Percentiles rank a stretch among this genome's conserved stretches.
phyloP scores from a whole-genome alignment of 2,888 invertebrate genomes.

The Drosophila subquinaria region DNA sequence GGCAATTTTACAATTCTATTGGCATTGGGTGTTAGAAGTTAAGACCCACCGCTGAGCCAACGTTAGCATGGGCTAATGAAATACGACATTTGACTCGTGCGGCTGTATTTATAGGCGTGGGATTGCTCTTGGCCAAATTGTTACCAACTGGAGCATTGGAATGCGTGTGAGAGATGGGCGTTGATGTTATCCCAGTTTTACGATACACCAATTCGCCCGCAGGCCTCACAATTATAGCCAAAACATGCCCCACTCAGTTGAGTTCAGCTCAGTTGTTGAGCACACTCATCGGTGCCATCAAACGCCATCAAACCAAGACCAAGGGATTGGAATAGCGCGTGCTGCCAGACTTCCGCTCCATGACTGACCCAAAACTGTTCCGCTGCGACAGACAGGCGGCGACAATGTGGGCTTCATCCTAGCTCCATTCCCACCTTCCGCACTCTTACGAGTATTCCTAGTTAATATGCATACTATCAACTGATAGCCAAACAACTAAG shows the following conservation, averaged over 20 bases:
- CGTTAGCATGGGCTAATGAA: conserved; percentile 76
- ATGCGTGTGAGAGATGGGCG: conserved; percentile 33
- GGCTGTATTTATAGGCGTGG: conserved; percentile 76
- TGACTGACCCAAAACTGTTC: conserved; percentile 50
- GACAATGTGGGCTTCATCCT: conserved; percentile 36
- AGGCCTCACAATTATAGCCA: conserved; percentile 14
- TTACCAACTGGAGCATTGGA: conserved; percentile 44
- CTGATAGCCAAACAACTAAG: conserved; percentile 51
- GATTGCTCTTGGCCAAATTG: conserved; percentile 68
- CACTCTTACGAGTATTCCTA: conserved; percentile 40
- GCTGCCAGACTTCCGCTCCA: conserved; percentile 68
- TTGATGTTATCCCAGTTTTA: conserved; percentile 41
- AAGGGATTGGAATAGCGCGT: conserved; percentile 52
- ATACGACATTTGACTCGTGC: conserved; percentile 80
- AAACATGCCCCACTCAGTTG: conserved; percentile 38
- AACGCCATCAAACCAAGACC: conserved; percentile 26
- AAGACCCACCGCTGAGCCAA: conserved; percentile 53
- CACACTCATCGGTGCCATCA: conserved; percentile 36
- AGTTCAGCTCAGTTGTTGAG: conserved; percentile 38
- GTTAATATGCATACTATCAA: conserved; percentile 70
- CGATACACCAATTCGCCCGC: conserved; percentile 30
- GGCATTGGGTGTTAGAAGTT: conserved; percentile 44
- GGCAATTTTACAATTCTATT: conserved; percentile 74
- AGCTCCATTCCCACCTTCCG: not conserved
- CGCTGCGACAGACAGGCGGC: conserved; percentile 20